Evolutionary conservation across 2,888 invertebrate species (phyloP).

Genomic region (Tenthredo scrophulariae): DNA sequence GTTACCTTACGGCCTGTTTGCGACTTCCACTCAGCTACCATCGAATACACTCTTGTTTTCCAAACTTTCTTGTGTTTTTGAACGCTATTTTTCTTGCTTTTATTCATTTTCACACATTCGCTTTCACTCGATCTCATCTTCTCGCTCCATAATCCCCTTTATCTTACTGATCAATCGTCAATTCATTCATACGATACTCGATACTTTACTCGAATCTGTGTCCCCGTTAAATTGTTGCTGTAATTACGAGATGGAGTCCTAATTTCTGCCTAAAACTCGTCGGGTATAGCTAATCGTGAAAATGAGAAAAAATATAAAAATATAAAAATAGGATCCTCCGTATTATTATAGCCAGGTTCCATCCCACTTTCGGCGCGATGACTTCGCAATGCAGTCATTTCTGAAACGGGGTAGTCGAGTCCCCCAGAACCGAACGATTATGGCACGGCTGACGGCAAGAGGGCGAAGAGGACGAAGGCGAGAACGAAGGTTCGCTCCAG

Average conservation of each 20-base stretch:
- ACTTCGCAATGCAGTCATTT: slow-evolving; percentile 29
- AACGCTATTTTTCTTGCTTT: not conserved
- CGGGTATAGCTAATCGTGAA: not conserved
- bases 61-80: slow-evolving; percentile 34
- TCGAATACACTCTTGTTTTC: slow-evolving; percentile 54
- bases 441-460: slow-evolving; percentile 25
- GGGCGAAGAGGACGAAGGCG: slow-evolving; percentile 39
- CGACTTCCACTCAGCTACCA: slow-evolving; percentile 55
- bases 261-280: not conserved
- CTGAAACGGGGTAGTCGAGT: slow-evolving; percentile 9
- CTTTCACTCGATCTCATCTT: not conserved
- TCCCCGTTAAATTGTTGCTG: not conserved
- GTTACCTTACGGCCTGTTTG: slow-evolving; percentile 61
- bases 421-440: slow-evolving; percentile 40
- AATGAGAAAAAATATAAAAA: not conserved
- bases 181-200: not conserved
- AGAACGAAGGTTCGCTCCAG: slow-evolving; percentile 34
- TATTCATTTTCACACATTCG: not conserved
- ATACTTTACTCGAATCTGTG: too few relatives aligned
- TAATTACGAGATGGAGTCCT: not conserved
- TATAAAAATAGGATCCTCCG: not conserved
- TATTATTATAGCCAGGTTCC: slow-evolving; percentile 21
- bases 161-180: not conserved
- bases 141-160: not conserved
- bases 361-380: not conserved